These are phyloP conservation scores for Tragelaphus imberbis DNA, from an alignment of 2,113 vertebrate genomes.

Conservation along the genomic window DNA sequence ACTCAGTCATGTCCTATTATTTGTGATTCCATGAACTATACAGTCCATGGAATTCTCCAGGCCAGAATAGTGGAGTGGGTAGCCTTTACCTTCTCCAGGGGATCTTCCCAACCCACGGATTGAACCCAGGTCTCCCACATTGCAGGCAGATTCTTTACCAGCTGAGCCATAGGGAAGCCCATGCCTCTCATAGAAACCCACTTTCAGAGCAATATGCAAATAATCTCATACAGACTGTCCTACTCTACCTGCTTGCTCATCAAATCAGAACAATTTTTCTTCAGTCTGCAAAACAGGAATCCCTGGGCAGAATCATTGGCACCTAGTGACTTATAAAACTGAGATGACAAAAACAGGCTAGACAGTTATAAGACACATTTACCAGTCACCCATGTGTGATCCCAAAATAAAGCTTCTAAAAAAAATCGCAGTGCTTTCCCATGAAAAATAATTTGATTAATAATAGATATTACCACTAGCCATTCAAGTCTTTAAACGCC, in stretches of 20 bases:
- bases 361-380: neutral
- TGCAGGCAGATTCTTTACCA: neutral
- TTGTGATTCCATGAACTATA: neutral
- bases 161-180: neutral
- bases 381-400: neutral
- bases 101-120: neutral
- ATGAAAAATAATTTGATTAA: slow-evolving; percentile 48
- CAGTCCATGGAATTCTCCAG: neutral
- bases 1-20: neutral
- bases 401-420: neutral
- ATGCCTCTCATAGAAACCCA: neutral
- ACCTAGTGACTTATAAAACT: neutral
- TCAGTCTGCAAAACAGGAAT: neutral
- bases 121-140: neutral
- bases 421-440: neutral
- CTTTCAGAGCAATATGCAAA: neutral
- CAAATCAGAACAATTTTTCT: neutral
- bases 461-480: slow-evolving; percentile 48
- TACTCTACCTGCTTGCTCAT: neutral
- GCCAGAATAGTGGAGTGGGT: neutral
- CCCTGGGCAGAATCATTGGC: neutral
- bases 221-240: neutral
- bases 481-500: slow-evolving; percentile 45
- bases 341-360: neutral
- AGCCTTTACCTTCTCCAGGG: neutral